These are phyloP conservation scores for Phaedon cochleariae DNA, from an alignment of 2,888 invertebrate genomes.

Conservation along the genomic window DNA sequence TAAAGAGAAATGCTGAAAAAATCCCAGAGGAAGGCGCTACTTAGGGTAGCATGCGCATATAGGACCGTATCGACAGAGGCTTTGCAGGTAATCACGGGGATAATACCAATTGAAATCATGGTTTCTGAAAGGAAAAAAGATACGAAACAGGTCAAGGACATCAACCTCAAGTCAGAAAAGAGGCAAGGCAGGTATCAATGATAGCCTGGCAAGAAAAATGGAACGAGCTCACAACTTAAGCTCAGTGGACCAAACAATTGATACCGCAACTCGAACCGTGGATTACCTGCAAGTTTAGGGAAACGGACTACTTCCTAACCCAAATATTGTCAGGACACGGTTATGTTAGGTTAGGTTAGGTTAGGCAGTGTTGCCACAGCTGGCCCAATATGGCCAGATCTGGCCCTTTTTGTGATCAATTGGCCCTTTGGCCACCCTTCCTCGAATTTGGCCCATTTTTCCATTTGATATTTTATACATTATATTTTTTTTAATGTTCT, in stretches of 20 bases:
- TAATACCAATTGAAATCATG: constrained; percentile 8
- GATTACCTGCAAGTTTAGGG: background rate
- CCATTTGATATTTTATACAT: too few species aligned
- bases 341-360: background rate
- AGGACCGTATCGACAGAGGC: constrained; percentile 30
- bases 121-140: background rate
- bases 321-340: background rate
- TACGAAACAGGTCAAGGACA: too few species aligned
- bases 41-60: constrained; percentile 26
- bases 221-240: background rate
- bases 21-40: constrained; percentile 15
- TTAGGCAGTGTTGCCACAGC: background rate
- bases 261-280: background rate
- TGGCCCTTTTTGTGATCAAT: background rate
- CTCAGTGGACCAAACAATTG: background rate
- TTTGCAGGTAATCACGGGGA: constrained; percentile 18
- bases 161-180: too few species aligned
- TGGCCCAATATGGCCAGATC: too few species aligned
- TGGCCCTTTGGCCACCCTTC: too few species aligned
- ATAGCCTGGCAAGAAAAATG: background rate
- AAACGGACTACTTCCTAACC: background rate
- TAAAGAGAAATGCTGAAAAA: background rate
- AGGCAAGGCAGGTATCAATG: background rate
- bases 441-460: too few species aligned
- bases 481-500: too few species aligned